These are phyloP conservation scores for Uloborus diversus DNA, from an alignment of 1,140 invertebrate genomes.

Conservation along the genomic window DNA sequence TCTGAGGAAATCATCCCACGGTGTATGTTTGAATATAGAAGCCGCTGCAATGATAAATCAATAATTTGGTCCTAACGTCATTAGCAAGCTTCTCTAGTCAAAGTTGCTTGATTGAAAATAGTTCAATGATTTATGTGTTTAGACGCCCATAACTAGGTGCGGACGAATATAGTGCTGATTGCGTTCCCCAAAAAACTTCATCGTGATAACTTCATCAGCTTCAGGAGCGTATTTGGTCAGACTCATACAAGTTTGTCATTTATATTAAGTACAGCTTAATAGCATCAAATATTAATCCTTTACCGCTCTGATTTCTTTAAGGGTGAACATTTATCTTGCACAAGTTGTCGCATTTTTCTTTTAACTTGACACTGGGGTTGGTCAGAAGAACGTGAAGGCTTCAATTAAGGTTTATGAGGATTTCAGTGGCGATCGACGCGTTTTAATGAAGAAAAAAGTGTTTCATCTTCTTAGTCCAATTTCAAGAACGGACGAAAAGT, in stretches of 20 bases:
- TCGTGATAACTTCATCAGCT: conserved; percentile 47
- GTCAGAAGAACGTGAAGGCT: neutral
- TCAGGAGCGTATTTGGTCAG: conserved; percentile 20
- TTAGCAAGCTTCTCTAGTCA: conserved; percentile 44
- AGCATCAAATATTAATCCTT: conserved; percentile 52
- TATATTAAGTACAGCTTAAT: conserved; percentile 47
- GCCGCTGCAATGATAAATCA: conserved; percentile 38
- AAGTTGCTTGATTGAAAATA: conserved; percentile 49
- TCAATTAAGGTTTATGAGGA: conserved; percentile 34
- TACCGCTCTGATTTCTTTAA: conserved; percentile 33
- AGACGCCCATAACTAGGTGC: conserved; percentile 39
- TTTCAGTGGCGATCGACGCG: conserved; percentile 47
- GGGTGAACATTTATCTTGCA: conserved; percentile 21
- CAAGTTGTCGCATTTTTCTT: conserved; percentile 33
- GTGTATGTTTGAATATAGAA: conserved; percentile 35
- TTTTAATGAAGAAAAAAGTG: too few species aligned
- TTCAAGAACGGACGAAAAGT: too few species aligned
- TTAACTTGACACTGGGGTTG: conserved; percentile 23
- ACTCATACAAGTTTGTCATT: conserved; percentile 35
- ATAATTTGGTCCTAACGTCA: conserved; percentile 52
- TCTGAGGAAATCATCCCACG: conserved; percentile 44
- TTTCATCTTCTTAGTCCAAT: too few species aligned
- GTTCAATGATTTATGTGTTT: conserved; percentile 48
- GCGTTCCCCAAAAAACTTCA: conserved; percentile 25
- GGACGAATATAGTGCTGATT: conserved; percentile 47